Base-by-base conservation (phyloP, 2,888 invertebrate species). In the Stenoptilia bipunctidactyla region DNA sequence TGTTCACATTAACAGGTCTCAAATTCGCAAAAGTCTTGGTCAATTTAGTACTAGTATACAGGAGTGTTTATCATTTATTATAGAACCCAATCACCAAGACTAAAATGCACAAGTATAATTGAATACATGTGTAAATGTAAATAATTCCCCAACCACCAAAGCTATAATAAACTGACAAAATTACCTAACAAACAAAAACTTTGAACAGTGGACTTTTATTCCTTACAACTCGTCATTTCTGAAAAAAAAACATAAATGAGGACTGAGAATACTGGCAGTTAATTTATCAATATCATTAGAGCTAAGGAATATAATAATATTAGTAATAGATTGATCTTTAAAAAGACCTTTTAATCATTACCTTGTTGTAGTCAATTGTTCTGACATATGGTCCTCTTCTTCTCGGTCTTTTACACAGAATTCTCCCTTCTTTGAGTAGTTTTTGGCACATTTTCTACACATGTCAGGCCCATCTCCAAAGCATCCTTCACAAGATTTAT, bases 401-500 rank as follows among this genome's bases (percentile, higher is more conserved):
- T 63, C 68, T 37, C 66, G 77, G 72, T 87, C 85, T 86, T 92
- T 89, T 45, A 91, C 82, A 72, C 96, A 96, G 48, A 92, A 86
- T 46, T 91, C 91, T 43, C 92, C 91, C 48, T 89, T 87, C 46
- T 89, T 83, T 8, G 85, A 80, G 65, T 87, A 94, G 4, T 91
- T 93, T 12, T 86, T 75, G 0, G 92, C 90, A 84, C 97, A 97
- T 58, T 88, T 85, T 20, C 86, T 82, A 70, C 97, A 97, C 89
- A 94, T 92, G 66, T 97, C 96, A 0, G 96, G 94, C 0, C 97
- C 97, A 68, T 94, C 94, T 0, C 95, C 95, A 39, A 88, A 87
- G 62, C 97, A 97, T 0, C 91, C 90, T 36, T 87, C 74, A 62
- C 97, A 97, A 0, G 96, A 88, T 54, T 86, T 89, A 70, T 97